Base-by-base conservation (phyloP, 2,797 vertebrate species). In the Pygocentrus nattereri region DNA sequence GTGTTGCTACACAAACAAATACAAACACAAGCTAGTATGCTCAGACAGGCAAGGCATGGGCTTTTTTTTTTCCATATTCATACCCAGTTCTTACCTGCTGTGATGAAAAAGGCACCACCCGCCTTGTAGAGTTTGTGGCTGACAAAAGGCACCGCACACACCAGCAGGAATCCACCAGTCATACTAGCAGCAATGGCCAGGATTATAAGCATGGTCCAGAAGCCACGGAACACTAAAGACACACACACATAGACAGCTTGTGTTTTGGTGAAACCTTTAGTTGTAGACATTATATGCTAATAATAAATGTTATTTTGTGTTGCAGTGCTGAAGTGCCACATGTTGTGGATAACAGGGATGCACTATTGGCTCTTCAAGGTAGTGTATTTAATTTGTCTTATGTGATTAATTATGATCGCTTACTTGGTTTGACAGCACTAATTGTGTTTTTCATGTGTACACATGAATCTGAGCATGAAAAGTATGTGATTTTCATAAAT, bases 131-230 rank as follows among this genome's bases (percentile, higher is more conserved):
- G 93, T 10, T 84, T 91, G 41, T 94, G 91, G 68, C 92, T 96
- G 88, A 89, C 59, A 77, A 97, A 97, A 71, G 96, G 96, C 54
- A 96, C 90, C 0, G 96, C 96, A 0, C 96, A 97, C 58, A 97
- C 90, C 88, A 97, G 82, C 83, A 97, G 90, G 84, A 97, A 95
- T 64, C 91, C 93, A 73, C 95, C 96, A 2, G 90, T 82, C 27
- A 97, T 88, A 83, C 93, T 93, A 0, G 91, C 88, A 0, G 91
- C 88, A 27, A 97, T 78, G 0, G 91, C 95, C 34, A 96, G 84
- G 80, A 95, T 70, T 58, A 96, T 94, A 88, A 97, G 92, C 0
- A 94, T 85, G 0, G 95, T 97, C 97, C 97, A 98, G 90, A 97
- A 97, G 3, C 96, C 95, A 84, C 96, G 91, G 90, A 96, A 96